Base-by-base conservation (phyloP, 2,113 vertebrate species). In the Pithys albifrons region DNA sequence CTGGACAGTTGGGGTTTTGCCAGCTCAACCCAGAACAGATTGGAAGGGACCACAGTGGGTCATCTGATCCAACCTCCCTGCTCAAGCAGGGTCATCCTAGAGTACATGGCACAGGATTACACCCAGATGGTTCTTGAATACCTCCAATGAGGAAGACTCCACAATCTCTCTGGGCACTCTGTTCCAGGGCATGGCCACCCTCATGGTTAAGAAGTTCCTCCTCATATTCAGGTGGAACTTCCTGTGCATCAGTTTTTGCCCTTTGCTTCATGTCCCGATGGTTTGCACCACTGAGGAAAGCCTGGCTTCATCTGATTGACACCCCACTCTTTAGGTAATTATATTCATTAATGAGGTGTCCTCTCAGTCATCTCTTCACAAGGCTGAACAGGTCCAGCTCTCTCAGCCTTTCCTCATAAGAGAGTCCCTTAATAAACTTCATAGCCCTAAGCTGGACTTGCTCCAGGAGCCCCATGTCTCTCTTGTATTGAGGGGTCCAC, bases 141-240 rank as follows among this genome's bases (percentile, higher is more conserved):
- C 37, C 14, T 58, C 35, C 37, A 58, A 22, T 5, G 5, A 33
- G 5, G 12, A 9, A 45, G 6, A 37, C 4, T 67, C 19, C 52
- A 52, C 5, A 33, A 8, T 15, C 1, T 24, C 33, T 59, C 45
- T 29, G 37, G 19, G 12, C 2, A 67, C n/a, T 1, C 27, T 59
- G 3, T 3, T 73, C 33, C 10, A n/a, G 19, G 37, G 8, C 28
- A 33, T 9, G 1, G 6, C 19, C 27, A 4, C 8, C 11, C 0
- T 0, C 23, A n/a, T 11, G 39, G 7, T 39, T 59, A 59, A 54
- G 27, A 52, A 58, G 2, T 24, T 67, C 23, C 52, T 67, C 37
- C 33, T 52, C 13, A 10, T 29, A 16, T 59, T 67, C 52, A 37
- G 4, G 7, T n/a, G 28, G 23, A 74, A 46, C 14, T 19, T 59